Conservation (phyloP, 1,140 invertebrate species). For the Bombus cullumanus region DNA sequence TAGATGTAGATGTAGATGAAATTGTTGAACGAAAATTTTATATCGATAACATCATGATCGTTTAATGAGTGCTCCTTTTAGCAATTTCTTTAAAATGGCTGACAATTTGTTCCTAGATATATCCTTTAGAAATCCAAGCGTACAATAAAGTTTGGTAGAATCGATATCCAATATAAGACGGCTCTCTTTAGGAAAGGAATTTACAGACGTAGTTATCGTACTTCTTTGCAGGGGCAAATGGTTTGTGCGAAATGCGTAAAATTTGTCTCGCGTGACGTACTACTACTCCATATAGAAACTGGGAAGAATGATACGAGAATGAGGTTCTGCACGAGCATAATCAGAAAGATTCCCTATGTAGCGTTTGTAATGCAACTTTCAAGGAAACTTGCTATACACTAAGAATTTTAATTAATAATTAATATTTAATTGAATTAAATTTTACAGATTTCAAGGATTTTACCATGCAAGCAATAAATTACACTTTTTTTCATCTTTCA, state of each 20-base stretch:
- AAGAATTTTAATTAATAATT: no score
- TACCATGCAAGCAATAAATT: no score
- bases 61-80: no score
- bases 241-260: constrained; percentile 26
- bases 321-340: neutral
- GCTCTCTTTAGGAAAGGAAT: constrained; percentile 19
- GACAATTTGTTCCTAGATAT: neutral
- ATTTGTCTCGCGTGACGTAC: neutral
- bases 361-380: neutral
- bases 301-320: neutral
- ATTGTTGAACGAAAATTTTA: no score
- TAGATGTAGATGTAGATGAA: neutral
- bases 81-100: neutral
- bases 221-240: neutral
- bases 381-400: neutral
- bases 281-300: neutral
- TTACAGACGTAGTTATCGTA: constrained; percentile 27
- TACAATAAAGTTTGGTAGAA: constrained; percentile 16
- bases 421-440: neutral
- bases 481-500: neutral
- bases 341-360: neutral
- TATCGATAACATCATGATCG: neutral
- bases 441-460: neutral
- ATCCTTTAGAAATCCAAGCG: constrained; percentile 1
- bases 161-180: constrained; percentile 38